Percentiles rank a stretch among this genome's conserved stretches.
phyloP scores from a whole-genome alignment of 2,797 vertebrate species.

The Anomalospiza imberbis region DNA sequence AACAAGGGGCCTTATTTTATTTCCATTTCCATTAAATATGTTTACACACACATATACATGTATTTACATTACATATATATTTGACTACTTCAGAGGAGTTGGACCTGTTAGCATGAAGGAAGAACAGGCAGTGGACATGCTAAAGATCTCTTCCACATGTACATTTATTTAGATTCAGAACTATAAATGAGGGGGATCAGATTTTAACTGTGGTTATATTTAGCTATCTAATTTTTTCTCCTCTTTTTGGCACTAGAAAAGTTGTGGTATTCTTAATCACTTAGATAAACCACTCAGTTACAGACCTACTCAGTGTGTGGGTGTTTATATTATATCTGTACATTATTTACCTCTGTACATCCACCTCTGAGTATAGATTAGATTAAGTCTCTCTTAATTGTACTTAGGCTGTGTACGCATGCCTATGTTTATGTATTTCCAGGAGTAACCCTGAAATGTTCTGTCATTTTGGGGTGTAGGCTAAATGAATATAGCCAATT shows the following conservation, averaged over 20 bases:
- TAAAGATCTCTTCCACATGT: not conserved
- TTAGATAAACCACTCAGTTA: constrained; percentile 42
- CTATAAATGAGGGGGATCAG: not conserved
- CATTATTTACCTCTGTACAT: constrained; percentile 34
- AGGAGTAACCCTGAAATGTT: not conserved
- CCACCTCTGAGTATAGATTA: constrained; percentile 1
- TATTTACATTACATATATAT: not conserved
- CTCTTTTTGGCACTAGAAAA: not conserved
- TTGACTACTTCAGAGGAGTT: not conserved
- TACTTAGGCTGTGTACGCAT: not conserved
- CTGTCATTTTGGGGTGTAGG: not conserved
- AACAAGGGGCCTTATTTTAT: not conserved
- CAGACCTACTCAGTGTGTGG: constrained; percentile 8
- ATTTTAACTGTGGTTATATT: constrained; percentile 15
- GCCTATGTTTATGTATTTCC: not conserved
- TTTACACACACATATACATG: not conserved
- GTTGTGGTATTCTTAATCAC: constrained; percentile 17
- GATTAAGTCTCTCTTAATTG: constrained; percentile 13
- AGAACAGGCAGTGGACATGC: not conserved
- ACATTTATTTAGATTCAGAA: not conserved
- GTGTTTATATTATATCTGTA: constrained; percentile 22
- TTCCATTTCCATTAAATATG: not conserved
- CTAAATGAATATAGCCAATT: not conserved
- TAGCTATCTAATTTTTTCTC: not conserved
- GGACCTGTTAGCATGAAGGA: not conserved